Evolutionary conservation across 1,140 invertebrate species (phyloP), one percentile per base, ranked within the genome.

Genomic region (Brachionus paranguensis): DNA sequence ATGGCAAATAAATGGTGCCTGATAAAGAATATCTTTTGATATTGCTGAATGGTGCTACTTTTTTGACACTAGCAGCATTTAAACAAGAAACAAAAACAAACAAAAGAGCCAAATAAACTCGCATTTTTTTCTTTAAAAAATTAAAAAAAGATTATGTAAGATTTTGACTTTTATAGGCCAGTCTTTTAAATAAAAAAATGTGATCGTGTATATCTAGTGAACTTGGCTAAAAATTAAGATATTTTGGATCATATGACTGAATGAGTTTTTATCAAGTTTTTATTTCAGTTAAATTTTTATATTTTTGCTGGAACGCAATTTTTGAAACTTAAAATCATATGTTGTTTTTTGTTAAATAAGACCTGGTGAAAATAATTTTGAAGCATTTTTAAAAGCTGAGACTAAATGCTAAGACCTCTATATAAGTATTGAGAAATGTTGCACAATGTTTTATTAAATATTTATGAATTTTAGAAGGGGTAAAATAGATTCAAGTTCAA

Each of bases 1-100:
- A 98, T 0, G 96, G 96, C 85, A 98, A 94, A 85, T 85, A 78
- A 20, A 87, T 84, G 14, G 83, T 84, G 91, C 92, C 47, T 20
- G 53, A 64, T 17, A 81, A 17, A 17, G 78, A 81, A 17, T 81
- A 81, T 43, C 37, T 8, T 68, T 81, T 81, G 11, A 81, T 41
- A 47, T 81, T 81, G n/a, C 53, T 81, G 45, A 81, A 81, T 47
- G 78, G 78, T 6, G 53, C 24, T 47, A 14, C n/a, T 76, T 76
- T 76, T 68, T 81, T 81, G 1, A 81, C 24, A 10, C 47, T 29
- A 64, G 78, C 78, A 68, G 78, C 78, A 12, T 60, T 81, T n/a
- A 72, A 43, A 17, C 68, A 72, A 43, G 41, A 11, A 20, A 72
- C 10, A 45, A 37, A n/a, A n/a, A 43, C 17, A 11, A 72, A 17